Percentiles rank a stretch among this genome's conserved stretches.
These are phyloP conservation scores for Embiotoca jacksoni DNA, from an alignment of 2,113 vertebrate species.

Conservation along the genomic window DNA sequence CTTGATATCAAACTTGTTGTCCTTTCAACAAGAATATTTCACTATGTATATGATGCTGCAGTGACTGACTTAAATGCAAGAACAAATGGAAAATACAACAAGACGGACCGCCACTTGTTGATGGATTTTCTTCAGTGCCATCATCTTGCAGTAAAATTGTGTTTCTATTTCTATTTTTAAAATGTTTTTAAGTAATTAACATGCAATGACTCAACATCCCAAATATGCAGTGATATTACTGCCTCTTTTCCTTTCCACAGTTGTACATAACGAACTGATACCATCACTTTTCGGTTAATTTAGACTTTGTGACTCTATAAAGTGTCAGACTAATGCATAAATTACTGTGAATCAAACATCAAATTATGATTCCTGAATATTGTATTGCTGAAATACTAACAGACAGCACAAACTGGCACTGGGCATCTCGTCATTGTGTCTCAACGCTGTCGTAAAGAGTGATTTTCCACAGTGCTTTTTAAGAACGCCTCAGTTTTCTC, in stretches of 20 bases:
- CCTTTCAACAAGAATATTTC: neutral
- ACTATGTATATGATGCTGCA: neutral
- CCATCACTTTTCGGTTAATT: too few relatives aligned
- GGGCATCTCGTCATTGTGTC: neutral
- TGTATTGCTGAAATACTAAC: neutral
- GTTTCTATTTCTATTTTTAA: too few relatives aligned
- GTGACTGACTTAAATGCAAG: neutral
- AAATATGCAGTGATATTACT: too few relatives aligned
- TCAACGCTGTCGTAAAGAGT: conserved; percentile 8
- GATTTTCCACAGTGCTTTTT: conserved; percentile 32
- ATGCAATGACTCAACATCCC: too few relatives aligned
- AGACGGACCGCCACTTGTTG: neutral
- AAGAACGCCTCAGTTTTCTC: conserved; percentile 23
- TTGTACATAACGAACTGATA: too few relatives aligned
- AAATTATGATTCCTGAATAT: neutral
- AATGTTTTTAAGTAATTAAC: too few relatives aligned
- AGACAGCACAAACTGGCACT: neutral
- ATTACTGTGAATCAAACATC: neutral
- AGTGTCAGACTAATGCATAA: neutral
- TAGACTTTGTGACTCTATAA: too few relatives aligned
- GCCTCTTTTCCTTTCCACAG: too few relatives aligned
- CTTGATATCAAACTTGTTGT: too few relatives aligned
- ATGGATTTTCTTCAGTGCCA: neutral
- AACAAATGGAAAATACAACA: neutral
- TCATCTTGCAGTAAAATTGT: too few relatives aligned